Conservation (phyloP, 1,140 invertebrate genomes). For the Lepidurus arcticus region DNA sequence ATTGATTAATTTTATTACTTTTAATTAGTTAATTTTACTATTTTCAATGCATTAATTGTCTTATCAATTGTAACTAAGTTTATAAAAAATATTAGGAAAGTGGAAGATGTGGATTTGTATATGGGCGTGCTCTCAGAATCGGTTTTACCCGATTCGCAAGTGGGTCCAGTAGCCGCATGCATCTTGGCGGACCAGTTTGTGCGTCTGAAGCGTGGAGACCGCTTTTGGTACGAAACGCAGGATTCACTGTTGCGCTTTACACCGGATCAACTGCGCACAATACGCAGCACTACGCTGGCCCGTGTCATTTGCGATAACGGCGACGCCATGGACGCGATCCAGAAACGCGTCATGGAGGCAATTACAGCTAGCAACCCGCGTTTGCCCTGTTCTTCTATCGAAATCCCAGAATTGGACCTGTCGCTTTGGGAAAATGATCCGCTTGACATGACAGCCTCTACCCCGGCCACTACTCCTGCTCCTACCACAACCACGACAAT, state of each 20-base stretch:
- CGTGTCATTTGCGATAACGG: slow-evolving; percentile 83
- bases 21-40: not conserved
- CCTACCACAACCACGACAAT: not conserved
- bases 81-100: slow-evolving; percentile 47
- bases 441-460: not conserved
- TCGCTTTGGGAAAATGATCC: slow-evolving; percentile 31
- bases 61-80: slow-evolving; percentile 31
- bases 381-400: not conserved
- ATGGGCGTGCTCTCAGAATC: slow-evolving; percentile 74
- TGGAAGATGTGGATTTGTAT: slow-evolving; percentile 82
- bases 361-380: slow-evolving; percentile 42
- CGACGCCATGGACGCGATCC: slow-evolving; percentile 67
- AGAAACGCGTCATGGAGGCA: slow-evolving; percentile 60
- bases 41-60: slow-evolving; percentile 30
- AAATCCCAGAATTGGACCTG: slow-evolving; percentile 22
- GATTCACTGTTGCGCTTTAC: slow-evolving; percentile 62
- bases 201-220: slow-evolving; percentile 68
- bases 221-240: slow-evolving; percentile 77
- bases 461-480: not conserved
- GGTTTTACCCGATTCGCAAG: slow-evolving; percentile 57
- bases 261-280: slow-evolving; percentile 69
- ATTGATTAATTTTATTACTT: not conserved
- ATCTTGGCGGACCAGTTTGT: slow-evolving; percentile 80
- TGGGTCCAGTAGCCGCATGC: slow-evolving; percentile 79
- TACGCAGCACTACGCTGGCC: slow-evolving; percentile 68